Evolutionary conservation across 2,888 invertebrate species (phyloP).

Genomic region (Anthrax anthrax): DNA sequence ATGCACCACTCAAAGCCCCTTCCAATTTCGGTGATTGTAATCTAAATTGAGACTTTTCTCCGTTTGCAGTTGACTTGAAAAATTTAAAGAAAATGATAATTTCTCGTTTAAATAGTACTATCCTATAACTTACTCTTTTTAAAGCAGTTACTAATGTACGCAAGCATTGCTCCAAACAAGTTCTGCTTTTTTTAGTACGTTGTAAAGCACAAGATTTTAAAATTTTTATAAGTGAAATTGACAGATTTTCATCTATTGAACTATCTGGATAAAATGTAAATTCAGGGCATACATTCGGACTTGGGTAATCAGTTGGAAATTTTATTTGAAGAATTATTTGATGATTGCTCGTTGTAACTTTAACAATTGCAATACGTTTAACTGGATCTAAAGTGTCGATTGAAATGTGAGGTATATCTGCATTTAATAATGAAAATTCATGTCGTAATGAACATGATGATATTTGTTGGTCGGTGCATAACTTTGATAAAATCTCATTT

Average conservation of each 20-base stretch:
- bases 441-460: constrained; percentile 44
- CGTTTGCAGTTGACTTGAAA: constrained; percentile 20
- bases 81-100: constrained; percentile 2
- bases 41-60: constrained; percentile 28
- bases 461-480: constrained; percentile 11
- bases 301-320: constrained; percentile 63
- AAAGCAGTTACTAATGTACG: constrained; percentile 51
- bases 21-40: constrained; percentile 33
- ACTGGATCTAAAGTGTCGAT: constrained; percentile 39
- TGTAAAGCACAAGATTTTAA: constrained; percentile 67
- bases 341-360: constrained; percentile 29
- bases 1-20: constrained; percentile 29
- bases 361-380: constrained; percentile 38
- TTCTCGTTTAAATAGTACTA: background rate
- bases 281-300: constrained; percentile 45
- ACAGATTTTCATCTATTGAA: constrained; percentile 53
- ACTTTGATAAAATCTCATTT: constrained; percentile 1
- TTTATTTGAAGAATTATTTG: constrained; percentile 43
- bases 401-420: constrained; percentile 58
- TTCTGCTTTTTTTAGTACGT: constrained; percentile 68
- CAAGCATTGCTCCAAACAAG: constrained; percentile 78
- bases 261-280: constrained; percentile 54
- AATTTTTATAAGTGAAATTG: constrained; percentile 62
- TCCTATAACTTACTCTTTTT: constrained; percentile 36
- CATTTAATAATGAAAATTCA: constrained; percentile 61